Evolutionary conservation across 2,888 invertebrate species (phyloP).

Genomic region (Strigamia crassipes): DNA sequence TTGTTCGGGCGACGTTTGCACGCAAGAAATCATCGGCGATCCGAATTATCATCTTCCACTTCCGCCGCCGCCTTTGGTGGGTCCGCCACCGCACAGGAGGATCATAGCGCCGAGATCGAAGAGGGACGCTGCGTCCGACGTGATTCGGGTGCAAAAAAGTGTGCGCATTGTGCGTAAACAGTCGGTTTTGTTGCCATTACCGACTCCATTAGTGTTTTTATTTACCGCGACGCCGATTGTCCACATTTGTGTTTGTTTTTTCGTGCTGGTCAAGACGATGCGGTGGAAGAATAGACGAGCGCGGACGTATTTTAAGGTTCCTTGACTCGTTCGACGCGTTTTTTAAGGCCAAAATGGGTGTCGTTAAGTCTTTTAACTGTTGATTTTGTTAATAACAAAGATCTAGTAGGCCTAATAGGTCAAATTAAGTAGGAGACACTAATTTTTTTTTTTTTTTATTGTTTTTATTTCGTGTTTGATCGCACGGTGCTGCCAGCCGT

Average conservation of each 20-base stretch:
- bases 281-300: not conserved
- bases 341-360: too few relatives aligned
- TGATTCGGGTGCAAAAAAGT: not conserved
- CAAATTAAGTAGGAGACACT: not conserved
- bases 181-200: not conserved
- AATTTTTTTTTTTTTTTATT: not conserved
- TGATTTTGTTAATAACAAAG: not conserved
- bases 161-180: not conserved
- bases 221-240: not conserved
- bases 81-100: not conserved
- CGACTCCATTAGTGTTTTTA: not conserved
- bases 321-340: not conserved
- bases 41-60: slow-evolving; percentile 1
- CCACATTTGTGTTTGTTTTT: not conserved
- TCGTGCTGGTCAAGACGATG: not conserved
- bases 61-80: not conserved
- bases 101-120: not conserved
- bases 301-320: not conserved
- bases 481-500: too few relatives aligned
- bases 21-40: not conserved
- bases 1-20: slow-evolving; percentile 52
- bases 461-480: too few relatives aligned
- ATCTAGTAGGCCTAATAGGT: not conserved
- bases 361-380: too few relatives aligned
- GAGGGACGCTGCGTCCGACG: not conserved